A percentile compares a stretch with the other conserved stretches of the same genome.
Evolutionary conservation across 2,113 vertebrate species (phyloP).

Genomic region (Lepus timidus): DNA sequence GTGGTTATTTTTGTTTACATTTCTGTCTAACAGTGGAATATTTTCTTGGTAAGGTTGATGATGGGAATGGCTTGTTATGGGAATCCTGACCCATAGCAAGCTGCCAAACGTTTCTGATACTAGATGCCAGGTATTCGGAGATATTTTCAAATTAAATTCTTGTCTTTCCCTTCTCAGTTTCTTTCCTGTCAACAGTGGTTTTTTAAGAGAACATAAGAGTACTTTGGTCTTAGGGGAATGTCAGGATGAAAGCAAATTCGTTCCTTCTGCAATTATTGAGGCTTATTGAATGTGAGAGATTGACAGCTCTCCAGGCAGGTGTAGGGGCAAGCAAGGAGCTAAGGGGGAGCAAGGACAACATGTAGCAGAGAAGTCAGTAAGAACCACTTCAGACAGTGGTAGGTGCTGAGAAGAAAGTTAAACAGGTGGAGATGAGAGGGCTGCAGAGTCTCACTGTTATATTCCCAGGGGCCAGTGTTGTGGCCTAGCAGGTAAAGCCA

Average conservation of each 20-base stretch:
- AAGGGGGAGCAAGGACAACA: too few relatives aligned
- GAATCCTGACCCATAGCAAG: neutral
- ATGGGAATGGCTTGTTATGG: neutral
- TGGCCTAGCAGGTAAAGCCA: too few relatives aligned
- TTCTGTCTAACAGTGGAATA: conserved; percentile 14
- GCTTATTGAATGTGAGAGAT: neutral
- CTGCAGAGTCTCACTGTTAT: too few relatives aligned
- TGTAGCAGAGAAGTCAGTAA: too few relatives aligned
- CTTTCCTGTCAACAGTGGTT: neutral
- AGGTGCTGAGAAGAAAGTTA: too few relatives aligned
- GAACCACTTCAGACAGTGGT: too few relatives aligned
- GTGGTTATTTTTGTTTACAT: conserved; percentile 2
- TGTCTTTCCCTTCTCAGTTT: neutral
- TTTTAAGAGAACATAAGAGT: neutral
- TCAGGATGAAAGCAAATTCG: neutral
- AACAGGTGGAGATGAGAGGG: too few relatives aligned
- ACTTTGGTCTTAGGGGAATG: conserved; percentile 32
- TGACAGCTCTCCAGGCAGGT: neutral
- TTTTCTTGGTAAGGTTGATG: neutral
- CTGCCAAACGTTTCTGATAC: neutral
- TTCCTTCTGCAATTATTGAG: neutral
- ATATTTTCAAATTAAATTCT: neutral
- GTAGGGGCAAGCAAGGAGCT: neutral
- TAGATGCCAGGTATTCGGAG: neutral
- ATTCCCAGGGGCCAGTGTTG: too few relatives aligned